Base-by-base conservation (phyloP, 2,113 vertebrate species). In the Stigmatopora nigra region DNA sequence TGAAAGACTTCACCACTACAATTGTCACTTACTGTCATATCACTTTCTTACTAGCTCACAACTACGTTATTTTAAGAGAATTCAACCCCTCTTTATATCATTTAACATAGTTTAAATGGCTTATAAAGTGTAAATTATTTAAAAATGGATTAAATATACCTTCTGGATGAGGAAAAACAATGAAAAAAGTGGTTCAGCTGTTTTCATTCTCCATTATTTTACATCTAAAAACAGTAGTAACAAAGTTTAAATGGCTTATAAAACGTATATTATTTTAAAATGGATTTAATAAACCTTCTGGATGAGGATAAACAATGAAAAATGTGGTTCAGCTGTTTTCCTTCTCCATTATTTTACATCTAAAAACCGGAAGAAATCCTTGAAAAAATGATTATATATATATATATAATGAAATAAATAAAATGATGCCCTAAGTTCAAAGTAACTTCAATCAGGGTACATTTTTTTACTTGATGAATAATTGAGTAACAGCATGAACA, bases 401-500 rank as follows among this genome's bases (percentile, higher is more conserved):
- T n/a, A 31, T 31, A 41, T 8, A 7, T 8, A 41, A 41, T 41
- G 9, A 41, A 3, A 55, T 11, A 52, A 31, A 15, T 31, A 87
- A 87, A 88, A 90, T 83, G 83, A 88, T 87, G 87, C 82, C 82
- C 81, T 79, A 78, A 88, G 88, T 91, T 92, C 88, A 92, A 90
- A 92, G 87, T 73, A 87, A 87, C 88, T 90, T 91, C 88, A 90
- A 87, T 91, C 88, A 90, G 84, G 85, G 88, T 88, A 82, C 87
- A 87, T 89, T 89, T 89, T 84, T 88, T 72, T 68, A 79, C 87
- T 83, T 85, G 84, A 90, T 91, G 87, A 92, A 92, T 91, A 89
- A 91, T 91, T 91, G 86, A 92, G 84, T 68, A 81, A 82, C 64
- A 86, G 84, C 72, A 72, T 70, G 82, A 88, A 84, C 80, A 81